Base-by-base conservation (phyloP, 2,888 invertebrate genomes). In the Eueremaeus valkanovi region DNA sequence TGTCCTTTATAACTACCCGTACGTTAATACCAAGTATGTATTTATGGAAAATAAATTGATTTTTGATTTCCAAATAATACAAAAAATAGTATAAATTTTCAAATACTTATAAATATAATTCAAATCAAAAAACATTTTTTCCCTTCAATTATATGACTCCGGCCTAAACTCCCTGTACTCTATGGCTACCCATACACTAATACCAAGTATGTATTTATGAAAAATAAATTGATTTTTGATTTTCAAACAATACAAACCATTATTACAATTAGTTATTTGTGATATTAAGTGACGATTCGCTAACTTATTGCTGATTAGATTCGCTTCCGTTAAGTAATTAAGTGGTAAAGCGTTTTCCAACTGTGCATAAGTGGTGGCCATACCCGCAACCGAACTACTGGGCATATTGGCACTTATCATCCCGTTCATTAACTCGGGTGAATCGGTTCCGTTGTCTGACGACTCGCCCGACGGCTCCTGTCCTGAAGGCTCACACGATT, bases 331-430 rank as follows among this genome's bases (percentile, higher is more conserved):
- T 27, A 63, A 33, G 33, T 63, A 63, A n/a, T 63, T 63, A 33
- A 63, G 63, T 5, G 63, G 63, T 63, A 63, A 63, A 33, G 63
- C 63, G 18, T 63, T 63, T n/a, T 63, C 63, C 33, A 63, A 63
- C 63, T 63, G 63, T 63, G 63, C 63, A 63, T 63, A 63, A 31
- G 63, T 63, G 5, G 63, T 31, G 21, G 63, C 45, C n/a, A n/a
- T n/a, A n/a, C n/a, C n/a, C 40, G 40, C 6, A 6, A 40, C 40
- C 40, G 40, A 40, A 11, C 40, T 11, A 11, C 11, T 40, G 45
- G 16, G 6, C 45, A 45, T n/a, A 13, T 24, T 16, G 13, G 58
- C 11, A 24, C 3, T 6, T 24, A 55, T 33, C 5, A 2, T 33
- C 29, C n/a, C n/a, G n/a, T 6, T 31, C 33, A 63, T 9, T 2